Evolutionary conservation across 1,140 invertebrate species (phyloP).

Genomic region (Drosophila serrata): DNA sequence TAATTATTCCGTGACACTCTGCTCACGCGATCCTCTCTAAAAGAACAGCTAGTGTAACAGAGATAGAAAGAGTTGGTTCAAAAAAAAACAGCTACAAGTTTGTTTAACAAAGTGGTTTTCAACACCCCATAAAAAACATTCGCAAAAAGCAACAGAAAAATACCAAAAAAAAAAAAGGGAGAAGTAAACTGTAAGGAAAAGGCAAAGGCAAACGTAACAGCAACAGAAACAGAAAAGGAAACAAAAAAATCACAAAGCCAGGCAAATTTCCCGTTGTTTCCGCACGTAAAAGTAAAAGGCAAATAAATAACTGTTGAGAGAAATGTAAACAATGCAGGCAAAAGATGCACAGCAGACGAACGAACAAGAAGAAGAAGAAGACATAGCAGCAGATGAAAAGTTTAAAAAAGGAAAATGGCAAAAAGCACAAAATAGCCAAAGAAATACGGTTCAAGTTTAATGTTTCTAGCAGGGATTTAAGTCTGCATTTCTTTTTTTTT

Average conservation of each 20-base stretch:
- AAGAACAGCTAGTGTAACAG: neutral
- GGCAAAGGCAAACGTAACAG: constrained; percentile 22
- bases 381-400: constrained; percentile 52
- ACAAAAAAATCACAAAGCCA: constrained; percentile 13
- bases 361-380: constrained; percentile 27
- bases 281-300: constrained; percentile 59
- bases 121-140: constrained; percentile 71
- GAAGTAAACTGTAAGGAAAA: constrained; percentile 10
- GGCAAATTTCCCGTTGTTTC: constrained; percentile 68
- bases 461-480: constrained; percentile 14
- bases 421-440: constrained; percentile 38
- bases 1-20: neutral
- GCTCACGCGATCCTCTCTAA: neutral
- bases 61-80: constrained; percentile 13
- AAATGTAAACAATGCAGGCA: constrained; percentile 77
- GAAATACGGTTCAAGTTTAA: constrained; percentile 48
- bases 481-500: neutral
- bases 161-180: neutral
- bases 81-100: constrained; percentile 55
- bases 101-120: constrained; percentile 79
- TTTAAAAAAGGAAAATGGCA: constrained; percentile 16
- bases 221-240: constrained; percentile 22
- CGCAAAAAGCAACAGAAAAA: constrained; percentile 33
- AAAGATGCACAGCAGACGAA: constrained; percentile 42
- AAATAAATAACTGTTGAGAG: constrained; percentile 74